These are phyloP conservation scores for Drosophila santomea DNA, from an alignment of 1,140 invertebrate species.

Conservation along the genomic window DNA sequence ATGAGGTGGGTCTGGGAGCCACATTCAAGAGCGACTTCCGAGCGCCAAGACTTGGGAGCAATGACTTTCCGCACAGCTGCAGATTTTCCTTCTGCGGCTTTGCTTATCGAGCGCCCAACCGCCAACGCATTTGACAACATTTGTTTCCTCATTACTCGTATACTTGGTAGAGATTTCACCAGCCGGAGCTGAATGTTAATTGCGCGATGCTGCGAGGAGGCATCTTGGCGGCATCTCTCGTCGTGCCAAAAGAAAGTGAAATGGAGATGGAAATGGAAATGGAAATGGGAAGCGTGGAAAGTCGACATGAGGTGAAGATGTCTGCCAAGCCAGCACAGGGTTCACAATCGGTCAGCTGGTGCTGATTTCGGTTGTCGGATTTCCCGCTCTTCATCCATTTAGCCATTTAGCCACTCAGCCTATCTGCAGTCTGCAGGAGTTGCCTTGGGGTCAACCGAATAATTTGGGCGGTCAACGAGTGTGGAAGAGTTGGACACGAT, in stretches of 20 bases:
- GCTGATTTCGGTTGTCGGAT: slow-evolving; percentile 10
- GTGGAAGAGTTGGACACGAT: slow-evolving; percentile 13
- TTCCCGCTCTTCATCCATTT: slow-evolving; percentile 2
- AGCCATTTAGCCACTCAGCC: neutral
- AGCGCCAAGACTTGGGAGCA: slow-evolving; percentile 44
- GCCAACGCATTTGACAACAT: slow-evolving; percentile 74
- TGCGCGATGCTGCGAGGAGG: slow-evolving; percentile 79
- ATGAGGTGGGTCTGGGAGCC: slow-evolving; percentile 36
- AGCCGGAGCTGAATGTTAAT: slow-evolving; percentile 48
- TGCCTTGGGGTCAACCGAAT: slow-evolving; percentile 33
- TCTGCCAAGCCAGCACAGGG: slow-evolving; percentile 48
- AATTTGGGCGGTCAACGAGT: slow-evolving; percentile 45
- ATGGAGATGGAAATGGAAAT: slow-evolving; percentile 55
- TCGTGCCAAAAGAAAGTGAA: slow-evolving; percentile 45
- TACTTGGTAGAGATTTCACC: slow-evolving; percentile 20
- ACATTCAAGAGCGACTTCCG: slow-evolving; percentile 31
- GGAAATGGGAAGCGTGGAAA: slow-evolving; percentile 66
- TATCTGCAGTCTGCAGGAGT: slow-evolving; percentile 16
- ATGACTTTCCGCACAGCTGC: slow-evolving; percentile 42
- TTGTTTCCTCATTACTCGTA: slow-evolving; percentile 69
- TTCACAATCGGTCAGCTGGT: slow-evolving; percentile 74
- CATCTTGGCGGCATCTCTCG: slow-evolving; percentile 43
- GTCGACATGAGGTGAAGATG: slow-evolving; percentile 79
- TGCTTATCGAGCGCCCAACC: slow-evolving; percentile 30
- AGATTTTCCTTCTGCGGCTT: slow-evolving; percentile 41